Evolutionary conservation across 2,888 invertebrate genomes (phyloP).

Genomic region (Dolomedes plantarius): DNA sequence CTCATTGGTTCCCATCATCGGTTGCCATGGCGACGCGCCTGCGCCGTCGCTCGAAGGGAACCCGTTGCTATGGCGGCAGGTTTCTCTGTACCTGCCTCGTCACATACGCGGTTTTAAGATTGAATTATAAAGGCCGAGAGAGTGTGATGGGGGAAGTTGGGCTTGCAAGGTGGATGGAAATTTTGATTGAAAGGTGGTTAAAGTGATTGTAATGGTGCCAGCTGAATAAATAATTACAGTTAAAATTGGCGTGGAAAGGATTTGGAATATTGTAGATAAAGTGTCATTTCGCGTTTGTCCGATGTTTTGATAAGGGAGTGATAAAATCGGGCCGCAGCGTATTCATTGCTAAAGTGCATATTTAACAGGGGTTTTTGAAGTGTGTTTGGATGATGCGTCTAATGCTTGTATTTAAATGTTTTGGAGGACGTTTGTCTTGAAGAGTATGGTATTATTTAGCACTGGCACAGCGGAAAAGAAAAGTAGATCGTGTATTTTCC

Average conservation of each 20-base stretch:
- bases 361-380: too few relatives aligned
- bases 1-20: slow-evolving; percentile 63
- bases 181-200: slow-evolving; percentile 12
- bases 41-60: not conserved
- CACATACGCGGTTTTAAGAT: not conserved
- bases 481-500: too few relatives aligned
- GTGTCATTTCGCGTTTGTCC: too few relatives aligned
- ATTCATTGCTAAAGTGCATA: too few relatives aligned
- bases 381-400: too few relatives aligned
- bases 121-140: not conserved
- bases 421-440: too few relatives aligned
- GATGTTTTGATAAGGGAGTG: too few relatives aligned
- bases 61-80: slow-evolving; percentile 47
- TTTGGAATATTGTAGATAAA: too few relatives aligned
- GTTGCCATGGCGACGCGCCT: slow-evolving; percentile 20
- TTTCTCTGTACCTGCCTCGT: slow-evolving; percentile 38
- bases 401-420: too few relatives aligned
- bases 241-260: not conserved
- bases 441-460: too few relatives aligned
- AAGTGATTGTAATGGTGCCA: not conserved
- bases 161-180: not conserved
- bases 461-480: too few relatives aligned
- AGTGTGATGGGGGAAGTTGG: not conserved
- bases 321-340: too few relatives aligned
- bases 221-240: not conserved